Conservation (phyloP, 2,113 vertebrate species). For the Dolichotis patagonum region DNA sequence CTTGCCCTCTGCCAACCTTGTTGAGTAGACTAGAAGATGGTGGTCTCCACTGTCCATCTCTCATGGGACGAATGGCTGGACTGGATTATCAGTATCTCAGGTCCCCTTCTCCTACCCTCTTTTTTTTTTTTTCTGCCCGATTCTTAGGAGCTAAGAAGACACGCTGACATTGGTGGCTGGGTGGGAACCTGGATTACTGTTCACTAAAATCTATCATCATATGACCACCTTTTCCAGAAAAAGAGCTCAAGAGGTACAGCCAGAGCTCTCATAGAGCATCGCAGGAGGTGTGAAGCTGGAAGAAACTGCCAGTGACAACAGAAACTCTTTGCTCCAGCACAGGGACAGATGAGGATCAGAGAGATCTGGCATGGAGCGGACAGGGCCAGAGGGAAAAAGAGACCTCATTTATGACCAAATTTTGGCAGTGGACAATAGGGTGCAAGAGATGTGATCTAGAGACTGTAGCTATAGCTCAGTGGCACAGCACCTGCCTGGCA, state of each 20-base stretch:
- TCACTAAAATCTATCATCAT: constrained; percentile 27
- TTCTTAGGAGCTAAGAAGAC: constrained; percentile 37
- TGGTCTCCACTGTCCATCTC: neutral
- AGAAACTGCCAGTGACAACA: neutral
- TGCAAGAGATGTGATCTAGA: neutral
- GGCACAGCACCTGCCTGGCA: too few species aligned
- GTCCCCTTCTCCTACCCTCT: neutral
- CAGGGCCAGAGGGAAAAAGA: neutral
- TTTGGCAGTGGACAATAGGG: neutral
- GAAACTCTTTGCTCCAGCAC: neutral
- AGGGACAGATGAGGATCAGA: neutral
- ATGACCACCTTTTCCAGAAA: neutral
- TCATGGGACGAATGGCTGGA: neutral
- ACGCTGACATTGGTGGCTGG: neutral
- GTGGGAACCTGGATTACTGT: neutral
- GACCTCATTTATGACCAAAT: constrained; percentile 34
- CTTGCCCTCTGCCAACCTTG: neutral
- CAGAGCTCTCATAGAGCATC: neutral
- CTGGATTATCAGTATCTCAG: constrained; percentile 8
- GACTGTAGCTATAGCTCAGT: too few species aligned
- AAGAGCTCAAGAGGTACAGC: neutral
- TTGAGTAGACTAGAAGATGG: neutral
- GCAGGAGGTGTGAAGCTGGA: neutral
- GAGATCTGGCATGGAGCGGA: neutral
- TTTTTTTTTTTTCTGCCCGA: neutral